Evolutionary conservation across 2,113 vertebrate species (phyloP).

Genomic region (Toxotes jaculatrix): DNA sequence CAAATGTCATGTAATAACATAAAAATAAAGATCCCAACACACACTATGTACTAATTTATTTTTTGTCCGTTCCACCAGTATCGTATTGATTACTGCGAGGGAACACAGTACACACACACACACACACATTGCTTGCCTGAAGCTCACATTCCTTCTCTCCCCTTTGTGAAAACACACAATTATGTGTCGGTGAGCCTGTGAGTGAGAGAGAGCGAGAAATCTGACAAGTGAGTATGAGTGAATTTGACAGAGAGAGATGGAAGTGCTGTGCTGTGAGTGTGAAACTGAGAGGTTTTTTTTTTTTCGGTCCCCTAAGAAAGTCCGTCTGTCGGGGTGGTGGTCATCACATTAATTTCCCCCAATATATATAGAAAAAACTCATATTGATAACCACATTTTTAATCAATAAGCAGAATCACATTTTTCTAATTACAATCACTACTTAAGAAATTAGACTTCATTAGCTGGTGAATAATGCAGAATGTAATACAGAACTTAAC

Average conservation of each 20-base stretch:
- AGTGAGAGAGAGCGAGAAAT: conserved; percentile 64
- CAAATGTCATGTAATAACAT: conserved; percentile 5
- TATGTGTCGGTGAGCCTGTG: conserved; percentile 72
- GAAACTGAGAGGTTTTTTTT: conserved; percentile 52
- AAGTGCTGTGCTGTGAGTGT: conserved; percentile 57
- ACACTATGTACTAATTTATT: conserved; percentile 23
- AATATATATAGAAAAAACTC: not conserved
- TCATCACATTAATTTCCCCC: conserved; percentile 27
- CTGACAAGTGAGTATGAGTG: conserved; percentile 70
- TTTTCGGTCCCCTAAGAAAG: conserved; percentile 44
- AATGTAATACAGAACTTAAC: not conserved
- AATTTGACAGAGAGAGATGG: conserved; percentile 66
- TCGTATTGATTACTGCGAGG: conserved; percentile 66
- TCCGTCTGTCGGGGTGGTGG: conserved; percentile 50
- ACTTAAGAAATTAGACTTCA: not conserved
- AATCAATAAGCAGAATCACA: not conserved
- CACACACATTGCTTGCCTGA: conserved; percentile 33
- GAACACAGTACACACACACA: conserved; percentile 46
- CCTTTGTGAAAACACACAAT: conserved; percentile 72
- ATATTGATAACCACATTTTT: not conserved
- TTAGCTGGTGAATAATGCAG: not conserved
- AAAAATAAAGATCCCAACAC: conserved; percentile 14
- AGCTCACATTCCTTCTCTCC: conserved; percentile 64
- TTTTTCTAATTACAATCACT: not conserved
- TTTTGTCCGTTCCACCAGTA: conserved; percentile 21